phyloP scores from a whole-genome alignment of 2,888 invertebrate genomes.

The Taenaris catops region DNA sequence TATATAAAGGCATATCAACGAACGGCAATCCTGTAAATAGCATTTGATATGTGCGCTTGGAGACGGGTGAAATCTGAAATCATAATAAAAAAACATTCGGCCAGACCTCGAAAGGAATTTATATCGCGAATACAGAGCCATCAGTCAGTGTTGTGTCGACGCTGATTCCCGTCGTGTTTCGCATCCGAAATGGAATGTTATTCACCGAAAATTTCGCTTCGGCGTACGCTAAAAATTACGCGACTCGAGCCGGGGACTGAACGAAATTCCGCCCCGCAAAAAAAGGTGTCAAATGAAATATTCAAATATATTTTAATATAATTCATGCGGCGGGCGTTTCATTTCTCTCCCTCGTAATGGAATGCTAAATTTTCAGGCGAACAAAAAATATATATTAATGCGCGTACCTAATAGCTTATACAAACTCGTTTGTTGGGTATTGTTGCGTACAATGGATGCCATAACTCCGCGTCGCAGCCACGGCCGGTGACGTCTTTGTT shows the following conservation, averaged over 20 bases:
- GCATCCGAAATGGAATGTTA: slow-evolving; percentile 76
- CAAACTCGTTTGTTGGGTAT: slow-evolving; percentile 81
- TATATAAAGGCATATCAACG: too few species aligned
- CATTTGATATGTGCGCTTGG: slow-evolving; percentile 5
- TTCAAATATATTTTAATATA: slow-evolving; percentile 81
- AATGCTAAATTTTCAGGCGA: slow-evolving; percentile 79
- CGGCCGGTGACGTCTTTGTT: slow-evolving; percentile 80
- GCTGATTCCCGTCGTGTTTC: slow-evolving; percentile 72
- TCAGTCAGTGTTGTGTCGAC: slow-evolving; percentile 73
- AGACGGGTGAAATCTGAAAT: slow-evolving; percentile 19
- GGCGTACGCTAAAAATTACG: slow-evolving; percentile 76
- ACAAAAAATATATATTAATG: slow-evolving; percentile 81
- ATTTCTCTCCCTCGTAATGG: slow-evolving; percentile 80
- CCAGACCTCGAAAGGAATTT: slow-evolving; percentile 61
- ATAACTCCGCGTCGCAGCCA: slow-evolving; percentile 78
- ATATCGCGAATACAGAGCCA: slow-evolving; percentile 55
- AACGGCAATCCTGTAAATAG: too few species aligned
- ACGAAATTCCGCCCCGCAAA: slow-evolving; percentile 75
- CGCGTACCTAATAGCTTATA: slow-evolving; percentile 80
- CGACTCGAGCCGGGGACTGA: slow-evolving; percentile 68
- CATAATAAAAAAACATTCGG: slow-evolving; percentile 35
- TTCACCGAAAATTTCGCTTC: slow-evolving; percentile 70
- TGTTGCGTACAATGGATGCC: slow-evolving; percentile 79
- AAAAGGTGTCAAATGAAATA: slow-evolving; percentile 81
- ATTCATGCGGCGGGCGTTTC: slow-evolving; percentile 80